phyloP scores from a whole-genome alignment of 2,797 vertebrate genomes.

The Myioborus miniatus region DNA sequence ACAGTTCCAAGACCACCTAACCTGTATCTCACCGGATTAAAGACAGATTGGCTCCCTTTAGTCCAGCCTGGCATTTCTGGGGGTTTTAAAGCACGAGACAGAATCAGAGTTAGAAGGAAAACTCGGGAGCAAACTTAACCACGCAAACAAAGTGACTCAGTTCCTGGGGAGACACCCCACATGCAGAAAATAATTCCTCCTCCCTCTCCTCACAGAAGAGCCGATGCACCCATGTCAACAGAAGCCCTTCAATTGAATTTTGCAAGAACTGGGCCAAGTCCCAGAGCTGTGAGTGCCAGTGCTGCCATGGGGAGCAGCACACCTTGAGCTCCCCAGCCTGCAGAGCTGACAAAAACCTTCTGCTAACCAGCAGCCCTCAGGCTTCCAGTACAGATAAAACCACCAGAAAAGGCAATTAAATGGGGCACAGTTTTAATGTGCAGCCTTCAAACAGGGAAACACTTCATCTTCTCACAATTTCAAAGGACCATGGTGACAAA shows the following conservation, averaged over 20 bases:
- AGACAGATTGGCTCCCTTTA: not conserved
- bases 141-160: not conserved
- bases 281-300: not conserved
- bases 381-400: not conserved
- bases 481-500: not conserved
- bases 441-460: not conserved
- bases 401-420: conserved; percentile 22
- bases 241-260: conserved; percentile 41
- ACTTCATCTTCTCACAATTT: conserved; percentile 4
- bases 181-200: conserved; percentile 54
- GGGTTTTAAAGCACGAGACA: not conserved
- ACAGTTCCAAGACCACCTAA: conserved; percentile 64
- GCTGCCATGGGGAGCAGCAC: not conserved
- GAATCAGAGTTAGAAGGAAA: not conserved
- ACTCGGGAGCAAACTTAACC: not conserved
- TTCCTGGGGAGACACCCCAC: conserved; percentile 38
- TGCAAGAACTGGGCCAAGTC: conserved; percentile 55
- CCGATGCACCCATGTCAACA: conserved; percentile 6
- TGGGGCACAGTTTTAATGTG: not conserved
- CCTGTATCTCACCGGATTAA: not conserved
- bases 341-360: not conserved
- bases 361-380: not conserved
- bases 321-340: not conserved
- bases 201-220: not conserved
- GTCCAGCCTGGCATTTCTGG: not conserved